phyloP scores from a whole-genome alignment of 2,888 invertebrate species.

The Alsophila aescularia region DNA sequence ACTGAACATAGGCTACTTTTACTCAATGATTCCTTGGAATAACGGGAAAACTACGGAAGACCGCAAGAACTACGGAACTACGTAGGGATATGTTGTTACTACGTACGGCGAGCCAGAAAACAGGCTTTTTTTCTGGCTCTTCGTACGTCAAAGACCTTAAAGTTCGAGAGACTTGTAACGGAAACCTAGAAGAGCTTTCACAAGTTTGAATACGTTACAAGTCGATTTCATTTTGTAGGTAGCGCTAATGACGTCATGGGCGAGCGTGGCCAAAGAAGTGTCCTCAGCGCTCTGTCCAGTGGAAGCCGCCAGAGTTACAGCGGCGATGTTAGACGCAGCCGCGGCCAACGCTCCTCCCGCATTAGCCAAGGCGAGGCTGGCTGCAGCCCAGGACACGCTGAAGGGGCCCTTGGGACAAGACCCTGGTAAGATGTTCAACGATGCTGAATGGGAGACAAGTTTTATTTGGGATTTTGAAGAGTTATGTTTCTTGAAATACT shows the following conservation, averaged over 20 bases:
- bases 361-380: conserved; percentile 91
- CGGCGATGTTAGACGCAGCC: conserved; percentile 91
- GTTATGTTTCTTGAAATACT: not conserved
- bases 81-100: too few relatives aligned
- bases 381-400: conserved; percentile 90
- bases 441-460: not conserved
- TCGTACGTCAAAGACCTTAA: too few relatives aligned
- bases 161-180: too few relatives aligned
- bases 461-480: too few relatives aligned
- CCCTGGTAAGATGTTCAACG: conserved; percentile 54
- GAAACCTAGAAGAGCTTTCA: too few relatives aligned
- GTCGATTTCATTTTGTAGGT: conserved; percentile 78
- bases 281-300: conserved; percentile 88
- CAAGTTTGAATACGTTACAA: too few relatives aligned
- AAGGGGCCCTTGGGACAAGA: conserved; percentile 71
- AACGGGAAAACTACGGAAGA: too few relatives aligned
- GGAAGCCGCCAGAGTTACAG: conserved; percentile 91
- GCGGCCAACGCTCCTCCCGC: conserved; percentile 87
- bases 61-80: too few relatives aligned
- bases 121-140: too few relatives aligned
- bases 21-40: too few relatives aligned
- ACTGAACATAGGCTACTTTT: too few relatives aligned
- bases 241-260: conserved; percentile 91
- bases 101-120: too few relatives aligned
- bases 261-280: conserved; percentile 93